Evolutionary conservation across 2,113 vertebrate genomes (phyloP), one percentile per base, ranked within the genome.

Genomic region (Pontoporia blainvillei): DNA sequence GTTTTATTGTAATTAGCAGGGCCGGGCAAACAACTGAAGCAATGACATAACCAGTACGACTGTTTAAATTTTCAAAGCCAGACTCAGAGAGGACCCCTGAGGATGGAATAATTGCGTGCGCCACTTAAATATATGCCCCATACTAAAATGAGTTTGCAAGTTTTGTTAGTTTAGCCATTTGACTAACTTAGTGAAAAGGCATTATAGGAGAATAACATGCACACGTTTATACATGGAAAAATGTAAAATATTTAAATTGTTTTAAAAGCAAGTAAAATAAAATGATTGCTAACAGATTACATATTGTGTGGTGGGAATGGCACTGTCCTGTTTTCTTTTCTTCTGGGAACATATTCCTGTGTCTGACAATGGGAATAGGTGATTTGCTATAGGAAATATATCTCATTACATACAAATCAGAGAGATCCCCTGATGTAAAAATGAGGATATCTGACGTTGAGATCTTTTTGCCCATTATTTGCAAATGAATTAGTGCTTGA

Each of bases 121-220:
- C 87, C 66, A 49, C 79, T 89, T 81, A 96, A 79, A 46, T 57
- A 67, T 61, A 86, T 59, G 57, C n/a, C 36, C 31, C 36, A 6
- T 23, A 59, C 17, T 73, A 89, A 95, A 41, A 64, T 73, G 34
- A 88, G 36, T 81, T 76, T 67, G 31, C 61, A 71, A 75, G 92
- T 88, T 95, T 92, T 31, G 71, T 25, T 46, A 52, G 31, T n/a
- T 93, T n/a, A 75, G 81, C 36, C 69, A 92, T 91, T 85, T 94
- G 88, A 82, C 61, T 66, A 82, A 52, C 4, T 61, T 92, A 71
- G 14, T 85, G 76, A 88, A 96, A 95, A 94, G 34, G 20, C 13
- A 62, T 59, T 54, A 49, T 1, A 67, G 21, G 52, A 91, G 57
- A 83, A 64, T 59, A 64, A 14, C 14, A 36, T 36, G 31, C 34